Percentiles rank a stretch among this genome's conserved stretches.
phyloP scores from a whole-genome alignment of 1,140 invertebrate genomes.

The Sinonovacula constricta region DNA sequence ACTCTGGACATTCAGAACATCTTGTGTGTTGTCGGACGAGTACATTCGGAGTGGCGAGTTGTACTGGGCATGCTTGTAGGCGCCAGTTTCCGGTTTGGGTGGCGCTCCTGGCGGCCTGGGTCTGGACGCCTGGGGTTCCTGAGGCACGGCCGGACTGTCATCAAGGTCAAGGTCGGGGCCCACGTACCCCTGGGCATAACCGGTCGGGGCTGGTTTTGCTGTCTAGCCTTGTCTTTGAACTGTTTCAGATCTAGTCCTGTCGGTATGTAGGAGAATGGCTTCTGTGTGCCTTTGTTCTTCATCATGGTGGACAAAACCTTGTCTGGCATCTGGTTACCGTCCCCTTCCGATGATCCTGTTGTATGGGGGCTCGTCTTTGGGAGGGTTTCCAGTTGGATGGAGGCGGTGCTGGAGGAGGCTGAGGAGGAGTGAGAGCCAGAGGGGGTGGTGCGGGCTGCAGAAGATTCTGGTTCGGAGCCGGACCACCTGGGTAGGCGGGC shows the following conservation, averaged over 20 bases:
- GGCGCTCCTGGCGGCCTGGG: slow-evolving; percentile 33
- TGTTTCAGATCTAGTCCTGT: slow-evolving; percentile 69
- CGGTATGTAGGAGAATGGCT: slow-evolving; percentile 72
- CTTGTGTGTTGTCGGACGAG: slow-evolving; percentile 51
- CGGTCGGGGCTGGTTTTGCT: slow-evolving; percentile 45
- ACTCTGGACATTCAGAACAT: slow-evolving; percentile 52
- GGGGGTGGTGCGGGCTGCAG: slow-evolving; percentile 63
- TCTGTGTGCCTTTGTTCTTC: slow-evolving; percentile 65
- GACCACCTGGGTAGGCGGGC: slow-evolving; percentile 12
- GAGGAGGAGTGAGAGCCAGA: slow-evolving; percentile 64
- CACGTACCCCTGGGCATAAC: slow-evolving; percentile 59
- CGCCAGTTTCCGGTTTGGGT: slow-evolving; percentile 25
- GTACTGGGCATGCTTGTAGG: slow-evolving; percentile 59
- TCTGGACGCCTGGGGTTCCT: slow-evolving; percentile 27
- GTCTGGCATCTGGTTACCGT: slow-evolving; percentile 53
- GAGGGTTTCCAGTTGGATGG: slow-evolving; percentile 38
- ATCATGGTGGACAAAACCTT: slow-evolving; percentile 62
- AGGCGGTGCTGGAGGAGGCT: slow-evolving; percentile 60
- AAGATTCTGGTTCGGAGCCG: slow-evolving; percentile 50
- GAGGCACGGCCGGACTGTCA: slow-evolving; percentile 14
- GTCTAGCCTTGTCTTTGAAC: slow-evolving; percentile 57
- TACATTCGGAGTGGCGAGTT: slow-evolving; percentile 59
- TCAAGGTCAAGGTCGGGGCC: slow-evolving; percentile 50
- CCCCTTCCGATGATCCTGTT: slow-evolving; percentile 2
- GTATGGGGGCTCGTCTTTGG: slow-evolving; percentile 15